Evolutionary conservation across 2,113 vertebrate genomes (phyloP), one percentile per base, ranked within the genome.

Genomic region (Morone chrysops): DNA sequence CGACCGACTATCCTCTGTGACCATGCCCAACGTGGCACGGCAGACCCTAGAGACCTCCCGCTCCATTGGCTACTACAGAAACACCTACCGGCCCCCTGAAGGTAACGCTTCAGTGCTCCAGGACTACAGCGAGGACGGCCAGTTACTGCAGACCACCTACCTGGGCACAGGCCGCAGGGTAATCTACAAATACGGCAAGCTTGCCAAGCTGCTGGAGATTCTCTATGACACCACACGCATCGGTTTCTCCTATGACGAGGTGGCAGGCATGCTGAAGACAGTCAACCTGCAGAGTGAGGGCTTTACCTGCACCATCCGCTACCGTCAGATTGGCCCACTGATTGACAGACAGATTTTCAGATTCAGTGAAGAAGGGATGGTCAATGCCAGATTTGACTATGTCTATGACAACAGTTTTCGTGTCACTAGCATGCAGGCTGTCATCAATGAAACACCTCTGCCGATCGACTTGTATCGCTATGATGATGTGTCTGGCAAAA

Each of bases 341-440:
- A 98, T 99, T 0, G 98, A 99, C 85, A 89, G 99, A 0, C 99
- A 99, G 95, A 99, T 99, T 69, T 99, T 99, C 90, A 95, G 99
- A n/a, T 99, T 99, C 94, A 97, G 98, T 0, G 98, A 99, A 86
- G 98, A 99, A 72, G 98, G 98, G 86, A 98, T 99, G 97, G 99
- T 99, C 86, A 99, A 99, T 0, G 99, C 97, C 31, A 96, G 99
- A 2, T 99, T 99, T 13, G 99, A 99, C 92, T 99, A 99, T 36
- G 99, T 99, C 81, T 99, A 99, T 0, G 99, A 99, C 95, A 99
- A 99, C 94, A 99, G 99, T 67, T 99, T 99, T 91, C 95, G 99
- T 5, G 98, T 99, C 77, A 99, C 99, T 38, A 99, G 99, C 95
- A 99, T 99, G 99, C 99, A 99, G 88, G 98, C 99, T 0, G 98